These are phyloP conservation scores for Shinisaurus crocodilurus DNA, from an alignment of 2,113 vertebrate species.

Conservation along the genomic window DNA sequence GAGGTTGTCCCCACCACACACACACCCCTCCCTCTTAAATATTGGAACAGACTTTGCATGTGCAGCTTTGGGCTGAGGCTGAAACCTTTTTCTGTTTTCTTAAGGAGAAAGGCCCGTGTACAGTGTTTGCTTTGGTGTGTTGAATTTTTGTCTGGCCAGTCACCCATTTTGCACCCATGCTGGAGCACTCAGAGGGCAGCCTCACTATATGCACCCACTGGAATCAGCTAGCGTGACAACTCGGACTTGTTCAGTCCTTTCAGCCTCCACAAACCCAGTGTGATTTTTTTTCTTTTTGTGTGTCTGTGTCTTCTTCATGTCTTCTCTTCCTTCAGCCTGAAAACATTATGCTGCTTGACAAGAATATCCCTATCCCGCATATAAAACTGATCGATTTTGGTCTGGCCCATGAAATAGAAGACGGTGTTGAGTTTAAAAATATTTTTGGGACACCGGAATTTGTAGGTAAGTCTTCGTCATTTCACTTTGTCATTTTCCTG, in stretches of 20 bases:
- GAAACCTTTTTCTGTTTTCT: background rate
- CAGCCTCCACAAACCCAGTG: background rate
- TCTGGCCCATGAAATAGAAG: conserved; percentile 93
- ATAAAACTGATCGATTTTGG: conserved; percentile 99
- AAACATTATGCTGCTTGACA: conserved; percentile 98
- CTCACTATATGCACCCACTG: background rate
- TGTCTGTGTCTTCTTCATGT: background rate
- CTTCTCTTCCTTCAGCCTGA: conserved; percentile 86
- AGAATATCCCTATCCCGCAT: conserved; percentile 85
- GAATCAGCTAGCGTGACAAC: too few species aligned
- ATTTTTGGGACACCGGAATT: conserved; percentile 99
- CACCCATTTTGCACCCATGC: background rate
- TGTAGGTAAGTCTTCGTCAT: conserved; percentile 84
- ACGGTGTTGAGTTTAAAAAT: conserved; percentile 94
- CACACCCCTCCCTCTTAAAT: background rate
- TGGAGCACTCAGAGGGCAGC: background rate
- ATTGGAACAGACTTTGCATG: too few species aligned
- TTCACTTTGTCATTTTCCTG: too few species aligned
- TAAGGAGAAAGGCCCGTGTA: background rate
- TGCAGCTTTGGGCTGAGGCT: background rate
- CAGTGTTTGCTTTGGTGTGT: background rate
- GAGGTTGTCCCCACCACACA: background rate
- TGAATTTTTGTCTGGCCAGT: too few species aligned
- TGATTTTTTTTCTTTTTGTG: background rate
- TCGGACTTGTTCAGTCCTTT: conserved; percentile 3